Percentiles rank a stretch among this genome's conserved stretches.
phyloP scores from a whole-genome alignment of 2,113 vertebrate genomes.

The Corvus cornix region DNA sequence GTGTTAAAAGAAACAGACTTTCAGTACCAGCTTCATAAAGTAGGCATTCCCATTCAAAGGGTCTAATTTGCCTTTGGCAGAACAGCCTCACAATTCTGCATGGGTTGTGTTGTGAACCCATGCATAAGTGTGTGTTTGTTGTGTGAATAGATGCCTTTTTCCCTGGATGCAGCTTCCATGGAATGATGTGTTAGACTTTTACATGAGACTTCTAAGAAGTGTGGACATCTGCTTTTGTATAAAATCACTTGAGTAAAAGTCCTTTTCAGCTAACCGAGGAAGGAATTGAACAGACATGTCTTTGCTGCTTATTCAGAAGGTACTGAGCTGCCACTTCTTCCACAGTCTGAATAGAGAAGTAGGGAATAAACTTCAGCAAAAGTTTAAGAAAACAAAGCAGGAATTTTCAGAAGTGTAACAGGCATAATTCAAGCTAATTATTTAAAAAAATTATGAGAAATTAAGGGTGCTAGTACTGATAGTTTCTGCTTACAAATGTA shows the following conservation, averaged over 20 bases:
- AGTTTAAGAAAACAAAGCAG: background rate
- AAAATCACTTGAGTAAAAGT: background rate
- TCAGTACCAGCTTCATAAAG: background rate
- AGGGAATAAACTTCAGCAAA: background rate
- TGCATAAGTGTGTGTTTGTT: background rate
- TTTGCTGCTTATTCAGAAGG: background rate
- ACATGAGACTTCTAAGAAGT: background rate
- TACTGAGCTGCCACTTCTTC: background rate
- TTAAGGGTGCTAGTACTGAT: background rate
- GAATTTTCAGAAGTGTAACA: background rate
- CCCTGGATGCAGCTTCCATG: background rate
- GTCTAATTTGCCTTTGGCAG: constrained; percentile 22
- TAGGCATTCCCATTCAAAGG: background rate
- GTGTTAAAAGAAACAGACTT: constrained; percentile 32
- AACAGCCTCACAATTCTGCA: background rate
- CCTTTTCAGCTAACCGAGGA: background rate
- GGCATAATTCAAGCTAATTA: background rate
- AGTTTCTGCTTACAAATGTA: background rate
- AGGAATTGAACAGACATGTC: background rate
- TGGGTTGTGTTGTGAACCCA: background rate
- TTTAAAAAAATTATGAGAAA: background rate
- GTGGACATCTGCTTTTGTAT: constrained; percentile 4
- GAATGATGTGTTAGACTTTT: background rate
- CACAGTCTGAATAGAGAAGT: background rate
- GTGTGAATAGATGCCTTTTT: constrained; percentile 34